A percentile compares a stretch with the other conserved stretches of the same genome.
phyloP scores from a whole-genome alignment of 2,888 invertebrate genomes.

The Crepidodera aurea region DNA sequence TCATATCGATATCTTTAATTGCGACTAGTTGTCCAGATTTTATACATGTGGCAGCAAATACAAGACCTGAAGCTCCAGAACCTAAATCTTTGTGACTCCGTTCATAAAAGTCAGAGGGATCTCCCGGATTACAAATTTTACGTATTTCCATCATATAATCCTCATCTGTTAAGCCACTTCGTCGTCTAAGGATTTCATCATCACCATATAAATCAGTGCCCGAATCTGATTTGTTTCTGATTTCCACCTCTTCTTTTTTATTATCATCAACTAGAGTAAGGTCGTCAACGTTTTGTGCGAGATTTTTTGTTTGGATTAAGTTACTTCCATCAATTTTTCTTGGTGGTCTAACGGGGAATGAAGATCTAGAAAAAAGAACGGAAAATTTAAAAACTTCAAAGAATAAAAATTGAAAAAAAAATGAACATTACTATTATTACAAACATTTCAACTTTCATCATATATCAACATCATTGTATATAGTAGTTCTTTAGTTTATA shows the following conservation, averaged over 20 bases:
- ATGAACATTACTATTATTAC: no score
- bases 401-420: no score
- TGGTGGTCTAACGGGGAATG: conserved; percentile 63
- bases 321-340: conserved; percentile 55
- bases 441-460: no score
- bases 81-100: conserved; percentile 84
- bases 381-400: no score
- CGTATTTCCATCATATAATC: conserved; percentile 77
- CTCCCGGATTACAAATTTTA: conserved; percentile 81
- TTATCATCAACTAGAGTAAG: conserved; percentile 48
- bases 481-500: no score
- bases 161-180: conserved; percentile 69
- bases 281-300: conserved; percentile 60
- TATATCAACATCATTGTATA: no score
- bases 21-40: conserved; percentile 82
- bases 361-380: conserved; percentile 18
- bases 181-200: conserved; percentile 60
- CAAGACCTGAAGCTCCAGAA: conserved; percentile 91
- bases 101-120: conserved; percentile 83
- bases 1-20: conserved; percentile 94
- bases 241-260: conserved; percentile 60
- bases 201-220: conserved; percentile 44
- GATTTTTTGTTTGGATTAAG: conserved; percentile 53
- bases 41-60: conserved; percentile 86
- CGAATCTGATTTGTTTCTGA: conserved; percentile 51